A percentile compares a stretch with the other conserved stretches of the same genome.
Evolutionary conservation across 2,797 vertebrate species (phyloP).

Genomic region (Labroides dimidiatus): DNA sequence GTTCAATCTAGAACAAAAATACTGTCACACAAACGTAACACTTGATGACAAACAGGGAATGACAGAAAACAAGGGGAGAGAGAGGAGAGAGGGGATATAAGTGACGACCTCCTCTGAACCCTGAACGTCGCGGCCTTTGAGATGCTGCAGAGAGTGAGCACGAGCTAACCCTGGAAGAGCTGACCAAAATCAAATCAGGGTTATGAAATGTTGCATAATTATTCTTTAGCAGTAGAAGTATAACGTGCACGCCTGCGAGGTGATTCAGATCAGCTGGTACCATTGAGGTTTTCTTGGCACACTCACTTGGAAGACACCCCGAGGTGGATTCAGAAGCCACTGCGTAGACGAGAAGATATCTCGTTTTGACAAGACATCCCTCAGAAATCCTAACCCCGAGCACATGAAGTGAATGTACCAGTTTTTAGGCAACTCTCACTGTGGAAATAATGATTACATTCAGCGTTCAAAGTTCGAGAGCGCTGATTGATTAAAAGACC

Average conservation of each 20-base stretch:
- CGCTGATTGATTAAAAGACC: constrained; percentile 1
- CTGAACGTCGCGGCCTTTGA: not conserved
- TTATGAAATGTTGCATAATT: too few species aligned
- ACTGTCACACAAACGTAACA: not conserved
- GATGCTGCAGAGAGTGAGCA: not conserved
- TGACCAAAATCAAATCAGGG: not conserved
- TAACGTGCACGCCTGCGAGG: not conserved
- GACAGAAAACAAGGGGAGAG: not conserved
- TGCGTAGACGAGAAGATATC: not conserved
- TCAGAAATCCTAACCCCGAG: not conserved
- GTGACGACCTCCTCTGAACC: not conserved
- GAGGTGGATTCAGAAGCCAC: not conserved
- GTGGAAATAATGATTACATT: not conserved
- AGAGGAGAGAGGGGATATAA: not conserved
- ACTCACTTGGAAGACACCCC: not conserved
- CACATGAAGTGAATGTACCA: not conserved
- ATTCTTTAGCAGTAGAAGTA: too few species aligned
- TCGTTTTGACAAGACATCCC: not conserved
- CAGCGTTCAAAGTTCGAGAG: constrained; percentile 6
- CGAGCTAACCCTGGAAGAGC: not conserved
- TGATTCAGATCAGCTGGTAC: not conserved
- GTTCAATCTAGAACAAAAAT: constrained; percentile 20
- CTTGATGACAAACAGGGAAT: not conserved
- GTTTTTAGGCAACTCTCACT: not conserved
- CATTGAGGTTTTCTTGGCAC: not conserved